Percentiles rank a stretch among this genome's conserved stretches.
Evolutionary conservation across 1,140 invertebrate species (phyloP).

Genomic region (Belonocnema kinseyi): DNA sequence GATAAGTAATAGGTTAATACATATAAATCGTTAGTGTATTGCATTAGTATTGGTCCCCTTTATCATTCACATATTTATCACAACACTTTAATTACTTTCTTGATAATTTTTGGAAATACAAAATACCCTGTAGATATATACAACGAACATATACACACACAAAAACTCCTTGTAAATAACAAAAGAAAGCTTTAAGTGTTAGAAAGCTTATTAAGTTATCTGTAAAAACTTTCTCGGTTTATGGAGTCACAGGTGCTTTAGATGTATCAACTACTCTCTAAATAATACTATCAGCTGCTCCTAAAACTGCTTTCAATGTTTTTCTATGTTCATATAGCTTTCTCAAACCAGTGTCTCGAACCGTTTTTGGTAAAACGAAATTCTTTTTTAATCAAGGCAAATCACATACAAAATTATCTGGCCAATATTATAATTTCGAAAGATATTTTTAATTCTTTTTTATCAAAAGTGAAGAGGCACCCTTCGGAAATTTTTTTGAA

Average conservation of each 20-base stretch:
- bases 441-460: no score
- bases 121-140: not conserved
- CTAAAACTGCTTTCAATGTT: constrained; percentile 65
- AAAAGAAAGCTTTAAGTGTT: constrained; percentile 61
- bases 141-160: not conserved
- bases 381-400: not conserved
- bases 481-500: no score
- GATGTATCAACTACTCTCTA: constrained; percentile 55
- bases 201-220: constrained; percentile 57
- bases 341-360: constrained; percentile 44
- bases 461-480: no score
- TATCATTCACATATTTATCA: not conserved
- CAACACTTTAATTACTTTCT: not conserved
- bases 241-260: constrained; percentile 62
- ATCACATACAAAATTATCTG: no score
- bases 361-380: not conserved
- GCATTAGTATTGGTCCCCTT: not conserved
- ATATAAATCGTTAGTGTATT: constrained; percentile 11
- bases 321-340: constrained; percentile 57
- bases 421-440: no score
- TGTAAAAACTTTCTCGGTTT: constrained; percentile 47
- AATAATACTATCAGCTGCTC: constrained; percentile 50
- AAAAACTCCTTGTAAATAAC: constrained; percentile 38
- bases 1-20: not conserved
- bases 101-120: not conserved